phyloP scores from a whole-genome alignment of 1,140 invertebrate species.

The Drosophila navojoa region DNA sequence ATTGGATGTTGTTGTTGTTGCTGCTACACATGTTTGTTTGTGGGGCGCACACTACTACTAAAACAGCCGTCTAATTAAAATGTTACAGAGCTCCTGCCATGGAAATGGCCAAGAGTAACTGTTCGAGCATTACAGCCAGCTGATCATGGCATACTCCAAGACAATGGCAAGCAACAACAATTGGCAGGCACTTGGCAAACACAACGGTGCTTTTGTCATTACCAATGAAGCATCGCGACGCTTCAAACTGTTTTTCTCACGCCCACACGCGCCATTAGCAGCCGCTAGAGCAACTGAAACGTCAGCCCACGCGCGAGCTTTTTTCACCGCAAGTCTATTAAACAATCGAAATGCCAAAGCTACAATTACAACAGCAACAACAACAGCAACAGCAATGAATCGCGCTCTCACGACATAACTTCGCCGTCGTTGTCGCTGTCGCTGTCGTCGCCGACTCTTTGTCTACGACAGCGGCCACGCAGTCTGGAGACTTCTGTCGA shows the following conservation, averaged over 20 bases:
- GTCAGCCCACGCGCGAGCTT: slow-evolving; percentile 39
- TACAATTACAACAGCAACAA: slow-evolving; percentile 28
- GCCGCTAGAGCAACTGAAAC: slow-evolving; percentile 4
- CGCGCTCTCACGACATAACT: slow-evolving; percentile 14
- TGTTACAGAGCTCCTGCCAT: slow-evolving; percentile 55
- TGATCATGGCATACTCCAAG: not conserved
- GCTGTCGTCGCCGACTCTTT: slow-evolving; percentile 28
- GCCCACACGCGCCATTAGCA: slow-evolving; percentile 28
- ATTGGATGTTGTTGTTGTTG: slow-evolving; percentile 26
- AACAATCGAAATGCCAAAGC: slow-evolving; percentile 68
- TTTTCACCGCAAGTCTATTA: slow-evolving; percentile 47
- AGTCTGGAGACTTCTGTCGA: slow-evolving; percentile 25
- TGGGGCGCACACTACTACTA: slow-evolving; percentile 2
- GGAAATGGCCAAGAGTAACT: slow-evolving; percentile 59
- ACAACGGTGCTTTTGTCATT: slow-evolving; percentile 17
- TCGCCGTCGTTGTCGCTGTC: slow-evolving; percentile 5
- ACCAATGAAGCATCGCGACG: not conserved
- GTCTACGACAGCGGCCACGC: slow-evolving; percentile 40
- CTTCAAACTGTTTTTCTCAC: slow-evolving; percentile 49
- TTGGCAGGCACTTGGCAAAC: slow-evolving; percentile 4
- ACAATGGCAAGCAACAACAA: not conserved
- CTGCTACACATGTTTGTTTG: slow-evolving; percentile 20
- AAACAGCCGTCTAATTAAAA: slow-evolving; percentile 75
- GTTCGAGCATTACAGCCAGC: slow-evolving; percentile 14
- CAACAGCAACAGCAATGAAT: not conserved